phyloP scores from a whole-genome alignment of 2,888 invertebrate genomes.

The Sialis lutaria region DNA sequence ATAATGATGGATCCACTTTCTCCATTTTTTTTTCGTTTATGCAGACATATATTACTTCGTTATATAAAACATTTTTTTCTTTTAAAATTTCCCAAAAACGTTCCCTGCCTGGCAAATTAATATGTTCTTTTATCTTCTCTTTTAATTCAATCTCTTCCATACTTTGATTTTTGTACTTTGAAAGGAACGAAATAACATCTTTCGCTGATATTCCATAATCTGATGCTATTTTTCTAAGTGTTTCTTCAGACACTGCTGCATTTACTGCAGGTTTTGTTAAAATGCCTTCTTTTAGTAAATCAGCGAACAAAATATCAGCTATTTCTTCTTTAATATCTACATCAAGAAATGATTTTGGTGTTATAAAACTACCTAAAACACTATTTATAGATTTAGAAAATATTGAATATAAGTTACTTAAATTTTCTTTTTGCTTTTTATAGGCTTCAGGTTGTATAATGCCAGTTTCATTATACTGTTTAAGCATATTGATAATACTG shows the following conservation, averaged over 20 bases:
- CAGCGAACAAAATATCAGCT: slow-evolving; percentile 7
- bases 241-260: slow-evolving; percentile 1
- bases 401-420: slow-evolving; percentile 9
- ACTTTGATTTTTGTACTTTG: background rate
- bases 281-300: slow-evolving; percentile 3
- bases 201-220: slow-evolving; percentile 4
- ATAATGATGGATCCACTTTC: slow-evolving; percentile 6
- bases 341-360: slow-evolving; percentile 7
- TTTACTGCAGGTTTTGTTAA: slow-evolving; percentile 2
- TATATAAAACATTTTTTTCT: slow-evolving; percentile 5
- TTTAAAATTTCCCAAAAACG: slow-evolving; percentile 10
- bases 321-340: slow-evolving; percentile 5
- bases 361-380: slow-evolving; percentile 9
- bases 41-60: slow-evolving; percentile 9
- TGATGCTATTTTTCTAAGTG: slow-evolving; percentile 2
- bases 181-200: background rate
- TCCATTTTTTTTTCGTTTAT: slow-evolving; percentile 7
- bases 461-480: slow-evolving; percentile 8
- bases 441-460: slow-evolving; percentile 12
- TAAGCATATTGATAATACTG: slow-evolving; percentile 9
- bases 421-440: slow-evolving; percentile 10
- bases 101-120: slow-evolving; percentile 9
- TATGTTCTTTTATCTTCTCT: slow-evolving; percentile 3
- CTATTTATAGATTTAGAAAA: slow-evolving; percentile 9
- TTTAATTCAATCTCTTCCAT: slow-evolving; percentile 5